phyloP scores from a whole-genome alignment of 2,113 vertebrate genomes.

The Myiopsitta monachus region DNA sequence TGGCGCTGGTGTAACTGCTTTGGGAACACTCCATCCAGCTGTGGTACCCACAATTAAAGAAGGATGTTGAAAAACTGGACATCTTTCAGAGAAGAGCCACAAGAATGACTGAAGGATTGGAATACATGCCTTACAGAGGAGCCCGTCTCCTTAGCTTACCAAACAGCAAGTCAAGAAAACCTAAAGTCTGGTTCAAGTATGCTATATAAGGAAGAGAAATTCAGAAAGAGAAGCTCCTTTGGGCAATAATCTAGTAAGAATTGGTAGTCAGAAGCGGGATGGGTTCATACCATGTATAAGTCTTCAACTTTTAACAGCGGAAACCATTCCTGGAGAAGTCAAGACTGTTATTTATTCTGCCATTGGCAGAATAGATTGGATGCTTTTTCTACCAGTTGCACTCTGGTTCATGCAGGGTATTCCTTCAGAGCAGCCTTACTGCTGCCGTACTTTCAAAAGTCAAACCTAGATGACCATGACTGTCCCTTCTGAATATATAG shows the following conservation, averaged over 20 bases:
- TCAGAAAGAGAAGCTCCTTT: conserved; percentile 11
- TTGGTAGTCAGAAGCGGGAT: neutral
- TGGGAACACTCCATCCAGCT: conserved; percentile 12
- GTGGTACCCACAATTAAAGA: conserved; percentile 43
- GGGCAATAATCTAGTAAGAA: neutral
- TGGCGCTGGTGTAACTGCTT: neutral
- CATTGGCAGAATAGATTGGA: neutral
- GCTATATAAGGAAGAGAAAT: conserved; percentile 9
- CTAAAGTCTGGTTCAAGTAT: neutral
- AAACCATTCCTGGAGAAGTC: neutral
- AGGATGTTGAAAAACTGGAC: conserved; percentile 15
- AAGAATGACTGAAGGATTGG: conserved; percentile 7
- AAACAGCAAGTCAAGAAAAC: neutral
- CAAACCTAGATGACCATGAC: neutral
- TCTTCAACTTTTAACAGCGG: neutral
- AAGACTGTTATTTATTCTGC: neutral
- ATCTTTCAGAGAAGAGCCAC: conserved; percentile 20
- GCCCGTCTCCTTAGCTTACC: neutral
- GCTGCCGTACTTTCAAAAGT: neutral
- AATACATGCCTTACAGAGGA: neutral
- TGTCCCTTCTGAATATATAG: neutral
- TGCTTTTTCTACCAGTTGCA: neutral
- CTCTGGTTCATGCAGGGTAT: neutral
- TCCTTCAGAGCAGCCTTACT: neutral
- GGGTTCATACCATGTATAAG: neutral